Base-by-base conservation (phyloP, 2,888 invertebrate species). In the Plebejus anna region DNA sequence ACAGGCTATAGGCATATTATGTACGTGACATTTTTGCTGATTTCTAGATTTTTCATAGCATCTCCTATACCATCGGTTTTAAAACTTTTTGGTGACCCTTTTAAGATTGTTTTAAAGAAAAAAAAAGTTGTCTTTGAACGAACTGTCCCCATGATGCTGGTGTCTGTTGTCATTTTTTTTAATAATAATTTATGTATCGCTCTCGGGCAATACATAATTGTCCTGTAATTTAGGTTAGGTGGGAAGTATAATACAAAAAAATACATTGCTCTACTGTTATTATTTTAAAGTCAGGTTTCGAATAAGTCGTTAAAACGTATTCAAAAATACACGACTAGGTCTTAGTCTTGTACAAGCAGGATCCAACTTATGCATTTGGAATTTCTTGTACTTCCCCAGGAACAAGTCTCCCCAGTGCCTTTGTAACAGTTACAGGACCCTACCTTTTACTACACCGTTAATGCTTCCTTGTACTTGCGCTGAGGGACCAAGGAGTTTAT, bases 1-100 rank as follows among this genome's bases (percentile, higher is more conserved):
- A 81, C 80, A 79, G 81, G 79, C 82, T 80, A 78, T 77, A 77
- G 77, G 79, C 77, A 78, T 59, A 59, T 7, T 0, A 36, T 66
- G 66, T 66, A 66, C 32, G 66, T 66, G 66, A 66, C 66, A 32
- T 16, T 32, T 66, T 36, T 66, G 66, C 66, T 66, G 66, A 66
- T 66, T 66, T 66, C 32, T 36, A 66, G 32, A 66, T 32, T 66
- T 66, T 61, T 61, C 9, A 3, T 55, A 61, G 22, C n/a, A 3
- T 61, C n/a, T 9, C 4, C 22, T 22, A 61, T 9, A 61, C 2
- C 47, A 0, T 9, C 47, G 11, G 0, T 47, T 47, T 2, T 47
- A 9, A 47, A 47, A 9, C 0, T 42, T 42, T 42, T 42, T 42
- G 6, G 2, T 9, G 5, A n/a, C n/a, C 3, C 16, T 57, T n/a